These are phyloP conservation scores for Sminthopsis crassicaudata DNA, from an alignment of 2,113 vertebrate genomes.

Conservation along the genomic window DNA sequence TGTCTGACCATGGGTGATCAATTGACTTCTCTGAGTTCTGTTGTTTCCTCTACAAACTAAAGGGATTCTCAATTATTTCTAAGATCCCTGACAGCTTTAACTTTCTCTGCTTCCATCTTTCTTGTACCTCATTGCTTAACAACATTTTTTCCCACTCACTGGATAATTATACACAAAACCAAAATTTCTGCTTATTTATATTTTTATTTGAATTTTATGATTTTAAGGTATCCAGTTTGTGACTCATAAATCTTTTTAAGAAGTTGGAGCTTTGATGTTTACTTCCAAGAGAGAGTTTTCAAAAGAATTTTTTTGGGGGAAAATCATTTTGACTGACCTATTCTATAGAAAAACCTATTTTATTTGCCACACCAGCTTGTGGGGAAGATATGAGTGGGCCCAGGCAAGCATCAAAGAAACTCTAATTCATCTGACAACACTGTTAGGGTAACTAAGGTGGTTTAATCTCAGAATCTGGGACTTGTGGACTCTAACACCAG, in stretches of 20 bases:
- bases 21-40: background rate
- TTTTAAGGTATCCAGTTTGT: conserved; percentile 41
- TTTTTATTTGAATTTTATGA: conserved; percentile 49
- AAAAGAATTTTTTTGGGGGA: conserved; percentile 46
- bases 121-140: background rate
- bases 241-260: conserved; percentile 42
- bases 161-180: conserved; percentile 52
- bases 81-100: background rate
- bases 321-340: conserved; percentile 23
- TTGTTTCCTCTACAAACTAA: background rate
- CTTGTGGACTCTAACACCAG: background rate
- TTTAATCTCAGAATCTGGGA: conserved; percentile 31
- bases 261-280: conserved; percentile 70
- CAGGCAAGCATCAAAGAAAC: conserved; percentile 62
- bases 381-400: conserved; percentile 39
- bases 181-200: conserved; percentile 33
- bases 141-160: background rate
- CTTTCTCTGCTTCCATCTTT: conserved; percentile 6
- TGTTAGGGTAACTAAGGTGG: background rate
- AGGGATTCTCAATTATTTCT: background rate
- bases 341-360: conserved; percentile 54
- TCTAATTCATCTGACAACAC: conserved; percentile 50
- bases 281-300: conserved; percentile 41
- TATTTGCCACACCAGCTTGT: conserved; percentile 22
- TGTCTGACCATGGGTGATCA: background rate